Evolutionary conservation across 2,888 invertebrate species (phyloP).

Genomic region (Galerucella calmariensis): DNA sequence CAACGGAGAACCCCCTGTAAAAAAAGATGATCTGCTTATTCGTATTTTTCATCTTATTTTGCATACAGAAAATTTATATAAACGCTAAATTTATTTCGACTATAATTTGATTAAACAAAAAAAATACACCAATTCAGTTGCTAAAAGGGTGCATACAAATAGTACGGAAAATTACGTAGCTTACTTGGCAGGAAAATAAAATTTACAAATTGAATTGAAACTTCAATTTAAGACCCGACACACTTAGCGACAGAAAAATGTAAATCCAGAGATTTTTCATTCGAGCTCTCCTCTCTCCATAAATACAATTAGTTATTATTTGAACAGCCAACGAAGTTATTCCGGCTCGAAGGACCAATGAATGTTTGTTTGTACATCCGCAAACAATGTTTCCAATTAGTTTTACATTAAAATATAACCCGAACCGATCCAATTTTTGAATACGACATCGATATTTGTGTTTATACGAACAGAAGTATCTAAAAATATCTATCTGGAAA

Average conservation of each 20-base stretch:
- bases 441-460: background rate
- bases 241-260: slow-evolving; percentile 3
- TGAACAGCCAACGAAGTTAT: background rate
- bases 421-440: background rate
- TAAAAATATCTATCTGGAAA: background rate
- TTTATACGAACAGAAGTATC: background rate
- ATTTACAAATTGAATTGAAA: slow-evolving; percentile 8
- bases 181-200: background rate
- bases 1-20: too few relatives aligned
- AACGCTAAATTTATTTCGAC: background rate
- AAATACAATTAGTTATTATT: background rate
- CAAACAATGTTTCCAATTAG: too few relatives aligned
- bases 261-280: background rate
- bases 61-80: background rate
- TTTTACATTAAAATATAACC: background rate
- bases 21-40: too few relatives aligned
- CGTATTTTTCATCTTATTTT: background rate
- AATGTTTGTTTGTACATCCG: too few relatives aligned
- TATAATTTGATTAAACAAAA: background rate
- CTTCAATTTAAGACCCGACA: background rate
- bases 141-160: background rate
- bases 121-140: background rate
- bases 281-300: background rate
- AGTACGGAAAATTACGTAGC: background rate
- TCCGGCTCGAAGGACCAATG: too few relatives aligned